Evolutionary conservation across 2,113 vertebrate genomes (phyloP).

Genomic region (Prunella fulvescens): DNA sequence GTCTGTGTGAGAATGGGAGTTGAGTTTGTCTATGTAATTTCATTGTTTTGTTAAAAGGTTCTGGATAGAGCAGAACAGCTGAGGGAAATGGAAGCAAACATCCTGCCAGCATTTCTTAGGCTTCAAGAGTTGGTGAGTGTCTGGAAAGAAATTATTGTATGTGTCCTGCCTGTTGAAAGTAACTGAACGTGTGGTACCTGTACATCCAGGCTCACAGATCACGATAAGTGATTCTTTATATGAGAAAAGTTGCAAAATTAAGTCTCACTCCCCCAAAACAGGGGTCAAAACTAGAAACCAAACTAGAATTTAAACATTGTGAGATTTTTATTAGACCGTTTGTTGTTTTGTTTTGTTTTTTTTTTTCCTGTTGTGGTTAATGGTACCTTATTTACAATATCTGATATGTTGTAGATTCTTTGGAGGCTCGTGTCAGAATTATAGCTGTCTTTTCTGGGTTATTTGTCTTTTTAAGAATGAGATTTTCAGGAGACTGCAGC

Average conservation of each 20-base stretch:
- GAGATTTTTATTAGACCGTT: background rate
- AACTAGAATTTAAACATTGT: background rate
- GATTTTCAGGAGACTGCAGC: background rate
- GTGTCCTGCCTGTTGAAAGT: background rate
- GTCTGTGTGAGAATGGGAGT: background rate
- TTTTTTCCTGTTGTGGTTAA: background rate
- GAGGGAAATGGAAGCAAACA: conserved; percentile 87
- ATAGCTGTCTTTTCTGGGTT: background rate
- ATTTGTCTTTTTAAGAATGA: background rate
- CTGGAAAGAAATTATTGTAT: background rate
- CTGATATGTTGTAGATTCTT: background rate
- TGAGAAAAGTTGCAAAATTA: background rate
- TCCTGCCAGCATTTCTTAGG: conserved; percentile 90
- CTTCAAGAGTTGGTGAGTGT: conserved; percentile 92
- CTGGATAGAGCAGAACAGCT: conserved; percentile 91
- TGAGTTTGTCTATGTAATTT: background rate
- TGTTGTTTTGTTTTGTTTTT: too few species aligned
- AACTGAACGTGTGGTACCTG: background rate
- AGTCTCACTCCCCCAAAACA: accelerated
- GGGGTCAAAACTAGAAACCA: background rate
- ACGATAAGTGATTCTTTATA: background rate
- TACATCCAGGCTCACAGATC: background rate
- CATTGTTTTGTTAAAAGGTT: conserved; percentile 75
- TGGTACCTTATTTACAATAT: background rate
- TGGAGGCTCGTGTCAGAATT: background rate